Evolutionary conservation across 2,888 invertebrate species (phyloP).

Genomic region (Teleogryllus oceanicus): DNA sequence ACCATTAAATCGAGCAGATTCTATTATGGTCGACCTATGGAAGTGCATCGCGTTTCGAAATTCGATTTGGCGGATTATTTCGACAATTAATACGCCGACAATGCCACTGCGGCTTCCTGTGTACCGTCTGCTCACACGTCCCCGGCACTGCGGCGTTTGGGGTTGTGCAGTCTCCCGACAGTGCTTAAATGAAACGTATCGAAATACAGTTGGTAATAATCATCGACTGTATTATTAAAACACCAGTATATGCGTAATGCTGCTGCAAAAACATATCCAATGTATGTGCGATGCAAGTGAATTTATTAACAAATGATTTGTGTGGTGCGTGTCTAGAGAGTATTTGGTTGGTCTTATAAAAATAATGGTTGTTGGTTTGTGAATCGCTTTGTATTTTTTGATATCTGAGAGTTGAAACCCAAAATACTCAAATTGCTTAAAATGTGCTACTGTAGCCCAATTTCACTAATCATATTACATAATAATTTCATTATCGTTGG

Average conservation of each 20-base stretch:
- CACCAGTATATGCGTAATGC: neutral
- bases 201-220: neutral
- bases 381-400: too few species aligned
- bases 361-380: too few species aligned
- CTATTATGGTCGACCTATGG: constrained; percentile 18
- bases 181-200: neutral
- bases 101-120: neutral
- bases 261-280: too few species aligned
- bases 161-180: neutral
- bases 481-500: too few species aligned
- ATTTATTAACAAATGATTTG: too few species aligned
- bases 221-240: neutral
- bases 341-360: too few species aligned
- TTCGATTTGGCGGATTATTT: constrained; percentile 18
- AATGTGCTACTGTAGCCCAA: too few species aligned
- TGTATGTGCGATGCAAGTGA: too few species aligned
- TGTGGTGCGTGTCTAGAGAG: too few species aligned
- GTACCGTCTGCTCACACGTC: neutral
- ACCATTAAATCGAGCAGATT: constrained; percentile 18
- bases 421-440: too few species aligned
- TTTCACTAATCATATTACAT: too few species aligned
- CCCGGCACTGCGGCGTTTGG: neutral
- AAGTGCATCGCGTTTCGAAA: constrained; percentile 9
- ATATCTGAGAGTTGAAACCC: too few species aligned
- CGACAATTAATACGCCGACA: constrained; percentile 9